Base-by-base conservation (phyloP, 2,113 vertebrate species). In the Oxygymnocypris stewartii region DNA sequence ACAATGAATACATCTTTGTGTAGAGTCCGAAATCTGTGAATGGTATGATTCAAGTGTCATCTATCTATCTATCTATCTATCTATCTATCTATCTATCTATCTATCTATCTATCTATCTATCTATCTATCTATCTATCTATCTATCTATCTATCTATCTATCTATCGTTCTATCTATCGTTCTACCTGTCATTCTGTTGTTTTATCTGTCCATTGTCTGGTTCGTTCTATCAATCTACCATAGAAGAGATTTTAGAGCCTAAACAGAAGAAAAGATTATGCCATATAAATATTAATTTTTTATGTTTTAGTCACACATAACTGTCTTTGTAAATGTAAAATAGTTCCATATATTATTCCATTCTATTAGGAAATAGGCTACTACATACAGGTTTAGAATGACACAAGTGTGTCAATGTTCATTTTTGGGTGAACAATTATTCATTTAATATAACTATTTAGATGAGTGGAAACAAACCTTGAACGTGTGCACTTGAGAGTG, bases 381-480 rank as follows among this genome's bases (percentile, higher is more conserved):
- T 31, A 12, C 28, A 8, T 67, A 18, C 65, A 16, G 51, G 4
- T 47, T 57, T 42, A n/a, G 20, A 73, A 42, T 23, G 16, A 42
- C 18, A 73, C 37, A 37, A 42, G 20, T 7, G 2, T 10, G 40
- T 14, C 40, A 44, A 47, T 47, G 40, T 25, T 75, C 2, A 44
- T 25, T 14, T 75, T 44, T 25, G 73, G 40, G 20, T 47, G 42
- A 75, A 47, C 23, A 14, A 51, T 4, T 25, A 7, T 75, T 75
- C 2, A n/a, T 47, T 79, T 63, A 59, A 61, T 69, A 84, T 84
- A 40, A 47, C 28, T 6, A 13, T 57, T 77, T 87, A 31, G n/a
- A 51, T 25, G 10, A 84, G 37, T 10, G 20, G 35, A 87, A 78
- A 10, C n/a, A 63, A 8, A 25, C 63, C 75, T 54, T 61, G 13